Evolutionary conservation across 2,113 vertebrate species (phyloP).

Genomic region (Setophaga kirtlandii): DNA sequence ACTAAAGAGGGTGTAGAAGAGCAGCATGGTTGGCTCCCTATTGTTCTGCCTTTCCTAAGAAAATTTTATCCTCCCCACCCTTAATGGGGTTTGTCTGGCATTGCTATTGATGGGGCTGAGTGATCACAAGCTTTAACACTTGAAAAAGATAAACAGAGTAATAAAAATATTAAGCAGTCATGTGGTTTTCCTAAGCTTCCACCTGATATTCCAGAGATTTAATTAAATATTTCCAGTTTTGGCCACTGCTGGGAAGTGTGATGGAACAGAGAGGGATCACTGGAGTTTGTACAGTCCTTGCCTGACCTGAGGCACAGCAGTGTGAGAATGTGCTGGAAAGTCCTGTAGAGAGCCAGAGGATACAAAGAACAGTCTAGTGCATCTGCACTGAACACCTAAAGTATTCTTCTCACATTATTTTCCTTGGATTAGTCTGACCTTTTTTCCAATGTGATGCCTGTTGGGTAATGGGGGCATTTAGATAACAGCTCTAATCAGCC

Average conservation of each 20-base stretch:
- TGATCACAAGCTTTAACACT: background rate
- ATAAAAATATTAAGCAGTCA: background rate
- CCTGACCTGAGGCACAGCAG: background rate
- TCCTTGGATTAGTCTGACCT: background rate
- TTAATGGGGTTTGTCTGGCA: background rate
- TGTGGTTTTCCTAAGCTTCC: background rate
- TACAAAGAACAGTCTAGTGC: background rate
- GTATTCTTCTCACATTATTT: background rate
- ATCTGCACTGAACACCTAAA: background rate
- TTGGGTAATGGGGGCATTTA: background rate
- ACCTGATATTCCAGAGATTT: background rate
- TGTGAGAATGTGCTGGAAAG: background rate
- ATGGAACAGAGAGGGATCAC: background rate
- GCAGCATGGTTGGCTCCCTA: background rate
- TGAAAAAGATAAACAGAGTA: background rate
- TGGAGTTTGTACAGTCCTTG: background rate
- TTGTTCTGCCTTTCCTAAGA: background rate
- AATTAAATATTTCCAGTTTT: background rate
- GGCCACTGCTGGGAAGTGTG: rapidly evolving
- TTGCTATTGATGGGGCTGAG: background rate
- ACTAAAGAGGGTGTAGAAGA: background rate
- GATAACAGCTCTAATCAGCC: background rate
- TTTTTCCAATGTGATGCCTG: background rate
- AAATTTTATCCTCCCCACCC: background rate
- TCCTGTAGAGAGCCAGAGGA: background rate